Evolutionary conservation across 2,888 invertebrate species (phyloP).

Genomic region (Stegana nigrithorax): DNA sequence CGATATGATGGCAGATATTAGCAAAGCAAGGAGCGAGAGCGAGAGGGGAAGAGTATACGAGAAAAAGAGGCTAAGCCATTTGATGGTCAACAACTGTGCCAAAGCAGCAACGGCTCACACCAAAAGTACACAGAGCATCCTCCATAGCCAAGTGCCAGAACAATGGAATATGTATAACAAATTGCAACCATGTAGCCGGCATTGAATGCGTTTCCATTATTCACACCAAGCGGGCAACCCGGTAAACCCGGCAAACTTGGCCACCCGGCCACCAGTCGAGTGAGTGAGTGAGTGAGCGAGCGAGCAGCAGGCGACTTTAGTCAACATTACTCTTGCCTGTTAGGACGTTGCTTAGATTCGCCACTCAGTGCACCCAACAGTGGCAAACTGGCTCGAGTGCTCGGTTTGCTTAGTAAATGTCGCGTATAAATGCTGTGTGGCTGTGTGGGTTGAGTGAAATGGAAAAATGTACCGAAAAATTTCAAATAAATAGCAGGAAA

Average conservation of each 20-base stretch:
- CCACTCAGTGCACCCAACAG: neutral
- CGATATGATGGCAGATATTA: neutral
- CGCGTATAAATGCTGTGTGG: slow-evolving; percentile 9
- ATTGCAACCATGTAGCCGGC: slow-evolving; percentile 33
- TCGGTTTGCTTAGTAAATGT: slow-evolving; percentile 10
- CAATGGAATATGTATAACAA: slow-evolving; percentile 35
- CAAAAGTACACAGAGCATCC: too few species aligned
- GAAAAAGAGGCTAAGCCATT: neutral
- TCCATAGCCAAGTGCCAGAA: neutral
- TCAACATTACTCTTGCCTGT: neutral
- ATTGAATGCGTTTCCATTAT: slow-evolving; percentile 40
- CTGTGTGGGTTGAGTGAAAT: neutral
- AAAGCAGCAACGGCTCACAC: neutral
- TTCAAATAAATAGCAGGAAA: neutral
- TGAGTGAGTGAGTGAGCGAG: too few species aligned
- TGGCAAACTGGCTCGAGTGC: neutral
- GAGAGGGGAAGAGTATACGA: too few species aligned
- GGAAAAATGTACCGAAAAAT: too few species aligned
- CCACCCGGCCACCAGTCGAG: too few species aligned
- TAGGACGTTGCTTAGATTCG: neutral
- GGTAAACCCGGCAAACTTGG: too few species aligned
- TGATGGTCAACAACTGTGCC: neutral
- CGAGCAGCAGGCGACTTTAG: too few species aligned
- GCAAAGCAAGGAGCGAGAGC: too few species aligned
- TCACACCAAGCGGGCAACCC: slow-evolving; percentile 17